Evolutionary conservation across 2,888 invertebrate species (phyloP).

Genomic region (Sclerodermus sp.): DNA sequence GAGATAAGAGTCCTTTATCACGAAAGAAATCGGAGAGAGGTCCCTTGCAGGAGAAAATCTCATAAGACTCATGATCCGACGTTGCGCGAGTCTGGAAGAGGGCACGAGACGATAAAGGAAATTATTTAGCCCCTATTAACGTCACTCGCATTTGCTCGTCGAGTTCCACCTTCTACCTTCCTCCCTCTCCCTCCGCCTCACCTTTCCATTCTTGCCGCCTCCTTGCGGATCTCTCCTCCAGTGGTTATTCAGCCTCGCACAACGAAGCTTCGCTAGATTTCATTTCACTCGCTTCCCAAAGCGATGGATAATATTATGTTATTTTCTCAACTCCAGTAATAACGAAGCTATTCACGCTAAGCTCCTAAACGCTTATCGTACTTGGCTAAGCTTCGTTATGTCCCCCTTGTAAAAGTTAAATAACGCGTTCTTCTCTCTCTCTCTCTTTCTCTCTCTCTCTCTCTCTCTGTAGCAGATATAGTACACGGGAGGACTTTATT

Average conservation of each 20-base stretch:
- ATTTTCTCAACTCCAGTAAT: constrained; percentile 30
- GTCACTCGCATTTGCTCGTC: constrained; percentile 48
- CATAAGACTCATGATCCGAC: constrained; percentile 11
- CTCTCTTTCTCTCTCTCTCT: no score
- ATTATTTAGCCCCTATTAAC: constrained; percentile 53
- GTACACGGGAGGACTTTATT: no score
- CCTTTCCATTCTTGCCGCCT: constrained; percentile 6
- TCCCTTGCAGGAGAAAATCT: neutral
- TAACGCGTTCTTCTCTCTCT: no score
- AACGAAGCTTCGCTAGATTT: constrained; percentile 31
- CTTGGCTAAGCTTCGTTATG: no score
- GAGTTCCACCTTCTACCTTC: constrained; percentile 16
- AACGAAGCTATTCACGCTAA: no score
- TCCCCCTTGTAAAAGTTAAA: no score
- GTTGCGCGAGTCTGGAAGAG: constrained; percentile 7
- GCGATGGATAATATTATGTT: constrained; percentile 34
- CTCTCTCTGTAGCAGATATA: no score
- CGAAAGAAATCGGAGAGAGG: no score
- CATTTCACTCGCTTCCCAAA: constrained; percentile 36
- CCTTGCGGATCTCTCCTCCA: constrained; percentile 14
- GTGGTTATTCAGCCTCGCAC: constrained; percentile 41
- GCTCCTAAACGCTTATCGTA: no score
- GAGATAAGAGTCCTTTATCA: no score
- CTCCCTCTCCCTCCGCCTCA: constrained; percentile 7
- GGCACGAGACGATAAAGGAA: constrained; percentile 40